Conservation (phyloP, 2,797 vertebrate genomes). For the Pseudocheirus occidentalis region DNA sequence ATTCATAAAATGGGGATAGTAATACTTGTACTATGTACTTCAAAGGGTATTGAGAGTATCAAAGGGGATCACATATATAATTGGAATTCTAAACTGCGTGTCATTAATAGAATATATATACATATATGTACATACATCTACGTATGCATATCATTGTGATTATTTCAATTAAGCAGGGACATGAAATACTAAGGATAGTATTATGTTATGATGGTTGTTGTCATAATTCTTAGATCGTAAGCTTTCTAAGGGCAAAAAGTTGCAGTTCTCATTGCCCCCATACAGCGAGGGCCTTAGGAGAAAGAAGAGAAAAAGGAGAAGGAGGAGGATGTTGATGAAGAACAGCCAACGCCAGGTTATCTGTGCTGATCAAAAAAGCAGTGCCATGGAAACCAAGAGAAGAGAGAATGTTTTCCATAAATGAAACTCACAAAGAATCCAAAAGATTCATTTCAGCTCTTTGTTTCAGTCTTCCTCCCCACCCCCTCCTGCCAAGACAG, state of each 20-base stretch:
- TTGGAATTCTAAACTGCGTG: background rate
- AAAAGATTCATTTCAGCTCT: background rate
- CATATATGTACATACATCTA: background rate
- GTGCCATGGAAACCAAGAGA: slow-evolving; percentile 1
- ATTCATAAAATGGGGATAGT: background rate
- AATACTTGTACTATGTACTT: background rate
- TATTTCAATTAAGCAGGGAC: background rate
- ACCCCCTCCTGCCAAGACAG: background rate
- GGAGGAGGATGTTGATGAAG: background rate
- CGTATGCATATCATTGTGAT: background rate
- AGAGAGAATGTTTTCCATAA: slow-evolving; percentile 7
- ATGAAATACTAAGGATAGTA: background rate
- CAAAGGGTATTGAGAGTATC: background rate
- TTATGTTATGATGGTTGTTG: background rate
- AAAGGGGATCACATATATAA: background rate
- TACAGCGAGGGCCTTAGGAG: background rate
- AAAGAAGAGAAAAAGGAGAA: background rate
- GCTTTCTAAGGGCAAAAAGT: background rate
- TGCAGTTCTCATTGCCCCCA: background rate
- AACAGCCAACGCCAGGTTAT: background rate
- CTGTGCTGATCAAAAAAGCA: slow-evolving; percentile 5
- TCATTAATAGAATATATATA: background rate
- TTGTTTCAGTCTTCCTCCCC: background rate
- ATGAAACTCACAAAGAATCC: slow-evolving; percentile 12
- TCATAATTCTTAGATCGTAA: background rate